phyloP scores from a whole-genome alignment of 2,797 vertebrate species.

The Florisuga fusca region DNA sequence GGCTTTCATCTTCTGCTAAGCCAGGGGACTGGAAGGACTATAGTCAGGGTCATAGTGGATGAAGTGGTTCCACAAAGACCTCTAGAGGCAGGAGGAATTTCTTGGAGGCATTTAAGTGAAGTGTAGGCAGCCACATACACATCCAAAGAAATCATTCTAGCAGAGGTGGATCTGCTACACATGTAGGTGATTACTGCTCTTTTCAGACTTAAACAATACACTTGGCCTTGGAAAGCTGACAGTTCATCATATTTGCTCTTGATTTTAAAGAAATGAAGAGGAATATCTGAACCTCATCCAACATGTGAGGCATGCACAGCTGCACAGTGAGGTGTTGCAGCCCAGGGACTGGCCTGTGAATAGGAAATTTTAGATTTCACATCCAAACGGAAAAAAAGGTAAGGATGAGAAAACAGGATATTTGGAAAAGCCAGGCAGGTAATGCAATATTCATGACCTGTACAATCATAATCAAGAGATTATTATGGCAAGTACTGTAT shows the following conservation, averaged over 20 bases:
- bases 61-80: neutral
- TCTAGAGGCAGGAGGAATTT: neutral
- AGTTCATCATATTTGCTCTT: neutral
- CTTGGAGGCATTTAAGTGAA: neutral
- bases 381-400: neutral
- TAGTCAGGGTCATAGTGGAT: rapidly evolving
- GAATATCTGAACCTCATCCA: neutral
- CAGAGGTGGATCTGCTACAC: neutral
- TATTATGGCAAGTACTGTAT: neutral
- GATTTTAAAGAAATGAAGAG: neutral
- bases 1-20: neutral
- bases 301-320: rapidly evolving
- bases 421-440: slow-evolving; percentile 1
- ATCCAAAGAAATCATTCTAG: neutral
- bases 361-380: neutral
- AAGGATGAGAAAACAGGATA: neutral
- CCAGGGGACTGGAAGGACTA: neutral
- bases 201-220: neutral
- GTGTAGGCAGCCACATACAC: neutral
- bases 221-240: neutral
- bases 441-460: neutral
- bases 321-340: neutral
- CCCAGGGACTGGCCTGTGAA: neutral
- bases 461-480: slow-evolving; percentile 42
- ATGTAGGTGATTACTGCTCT: neutral